Conservation (phyloP, 2,797 vertebrate species). For the Sylvia borin region DNA sequence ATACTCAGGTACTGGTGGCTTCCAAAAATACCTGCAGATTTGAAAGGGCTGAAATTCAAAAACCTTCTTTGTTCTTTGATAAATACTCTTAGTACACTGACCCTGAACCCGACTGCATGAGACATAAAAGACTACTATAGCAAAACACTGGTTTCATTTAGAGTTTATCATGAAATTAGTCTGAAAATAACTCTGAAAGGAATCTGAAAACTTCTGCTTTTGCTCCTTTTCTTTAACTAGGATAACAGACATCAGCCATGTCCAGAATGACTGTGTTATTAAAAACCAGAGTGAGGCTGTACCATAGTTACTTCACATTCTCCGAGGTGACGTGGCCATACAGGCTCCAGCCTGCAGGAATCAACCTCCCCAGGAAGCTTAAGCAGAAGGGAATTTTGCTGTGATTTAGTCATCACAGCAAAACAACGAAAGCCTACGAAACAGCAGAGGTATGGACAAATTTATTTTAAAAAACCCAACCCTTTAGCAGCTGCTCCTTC, state of each 20-base stretch:
- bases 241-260: neutral
- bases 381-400: neutral
- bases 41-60: neutral
- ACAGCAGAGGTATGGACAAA: conserved; percentile 13
- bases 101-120: neutral
- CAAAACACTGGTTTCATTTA: neutral
- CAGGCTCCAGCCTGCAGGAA: neutral
- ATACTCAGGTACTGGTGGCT: neutral
- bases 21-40: neutral
- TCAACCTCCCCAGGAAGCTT: neutral
- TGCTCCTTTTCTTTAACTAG: neutral
- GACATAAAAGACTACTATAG: neutral
- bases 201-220: neutral
- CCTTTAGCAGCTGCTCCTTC: conserved; percentile 42
- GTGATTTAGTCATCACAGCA: conserved; percentile 11
- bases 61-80: neutral
- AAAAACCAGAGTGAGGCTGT: neutral
- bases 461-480: neutral
- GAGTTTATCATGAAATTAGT: neutral
- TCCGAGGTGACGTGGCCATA: neutral
- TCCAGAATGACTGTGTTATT: neutral
- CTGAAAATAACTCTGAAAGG: neutral
- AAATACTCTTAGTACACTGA: neutral
- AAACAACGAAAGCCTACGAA: conserved; percentile 44
- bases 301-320: neutral